These are phyloP conservation scores for Drosophila putrida DNA, from an alignment of 2,888 invertebrate genomes.

Conservation along the genomic window DNA sequence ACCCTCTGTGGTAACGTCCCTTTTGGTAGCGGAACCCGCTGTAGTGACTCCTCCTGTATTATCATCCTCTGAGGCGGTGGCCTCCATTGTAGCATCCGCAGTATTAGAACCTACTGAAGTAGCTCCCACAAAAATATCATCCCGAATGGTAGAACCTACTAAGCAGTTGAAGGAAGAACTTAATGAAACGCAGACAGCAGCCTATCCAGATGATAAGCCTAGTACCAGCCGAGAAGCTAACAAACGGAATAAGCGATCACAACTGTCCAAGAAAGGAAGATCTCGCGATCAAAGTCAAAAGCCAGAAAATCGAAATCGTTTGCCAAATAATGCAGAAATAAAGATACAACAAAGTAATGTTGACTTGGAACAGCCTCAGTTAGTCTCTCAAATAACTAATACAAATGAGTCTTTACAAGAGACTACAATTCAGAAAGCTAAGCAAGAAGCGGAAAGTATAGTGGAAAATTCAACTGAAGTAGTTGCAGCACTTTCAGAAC, in stretches of 20 bases:
- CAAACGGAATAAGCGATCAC: constrained; percentile 52
- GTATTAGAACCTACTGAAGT: background rate
- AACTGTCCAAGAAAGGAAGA: constrained; percentile 50
- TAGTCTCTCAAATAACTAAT: background rate
- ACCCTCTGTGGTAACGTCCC: background rate
- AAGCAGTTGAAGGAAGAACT: background rate
- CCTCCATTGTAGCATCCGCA: background rate
- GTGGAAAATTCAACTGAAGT: background rate
- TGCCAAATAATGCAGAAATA: constrained; percentile 12
- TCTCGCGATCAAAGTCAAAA: constrained; percentile 64
- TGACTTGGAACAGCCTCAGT: background rate
- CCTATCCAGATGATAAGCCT: constrained; percentile 48
- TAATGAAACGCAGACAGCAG: background rate
- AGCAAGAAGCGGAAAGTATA: background rate
- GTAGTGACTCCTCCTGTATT: background rate
- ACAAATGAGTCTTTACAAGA: background rate
- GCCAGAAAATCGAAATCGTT: constrained; percentile 46
- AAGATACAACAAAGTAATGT: background rate
- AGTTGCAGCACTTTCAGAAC: background rate
- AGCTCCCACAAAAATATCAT: background rate
- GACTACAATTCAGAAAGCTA: background rate
- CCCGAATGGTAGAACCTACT: background rate
- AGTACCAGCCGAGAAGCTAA: constrained; percentile 63
- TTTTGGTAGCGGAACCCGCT: background rate
- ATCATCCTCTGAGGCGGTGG: background rate